A percentile compares a stretch with the other conserved stretches of the same genome.
These are phyloP conservation scores for Scolanthus callimorphus DNA, from an alignment of 92 coral and sea anemone species.

Conservation along the genomic window DNA sequence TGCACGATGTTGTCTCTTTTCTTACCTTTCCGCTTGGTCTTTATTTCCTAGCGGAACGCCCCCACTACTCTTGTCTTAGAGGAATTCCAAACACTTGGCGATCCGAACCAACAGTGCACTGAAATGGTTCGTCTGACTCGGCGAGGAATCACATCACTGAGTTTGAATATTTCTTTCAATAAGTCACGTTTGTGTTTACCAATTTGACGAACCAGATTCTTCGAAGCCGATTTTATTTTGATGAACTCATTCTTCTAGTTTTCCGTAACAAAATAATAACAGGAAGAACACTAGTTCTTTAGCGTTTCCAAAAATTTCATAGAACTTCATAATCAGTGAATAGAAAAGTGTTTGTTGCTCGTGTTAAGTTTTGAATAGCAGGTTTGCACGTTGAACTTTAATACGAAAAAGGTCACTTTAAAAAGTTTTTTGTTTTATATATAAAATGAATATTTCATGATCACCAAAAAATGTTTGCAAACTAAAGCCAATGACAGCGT, in stretches of 20 bases:
- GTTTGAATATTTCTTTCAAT: constrained; percentile 49
- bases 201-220: constrained; percentile 19
- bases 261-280: not conserved
- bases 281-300: too few relatives aligned
- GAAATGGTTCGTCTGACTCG: not conserved
- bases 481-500: too few relatives aligned
- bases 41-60: not conserved
- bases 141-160: constrained; percentile 19
- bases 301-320: too few relatives aligned
- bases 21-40: not conserved
- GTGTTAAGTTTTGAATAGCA: too few relatives aligned
- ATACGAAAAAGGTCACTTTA: too few relatives aligned
- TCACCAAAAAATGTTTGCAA: too few relatives aligned
- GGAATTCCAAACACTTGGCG: not conserved
- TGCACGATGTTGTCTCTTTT: too few relatives aligned
- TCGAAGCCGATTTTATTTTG: not conserved
- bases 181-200: constrained; percentile 57
- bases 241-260: constrained; percentile 30
- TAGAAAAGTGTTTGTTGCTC: too few relatives aligned
- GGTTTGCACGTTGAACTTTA: too few relatives aligned
- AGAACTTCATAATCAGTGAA: too few relatives aligned
- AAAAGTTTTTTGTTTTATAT: too few relatives aligned
- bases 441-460: too few relatives aligned
- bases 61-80: not conserved
- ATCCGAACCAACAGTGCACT: not conserved